Evolutionary conservation across 2,113 vertebrate species (phyloP).

Genomic region (Xerus inauris): DNA sequence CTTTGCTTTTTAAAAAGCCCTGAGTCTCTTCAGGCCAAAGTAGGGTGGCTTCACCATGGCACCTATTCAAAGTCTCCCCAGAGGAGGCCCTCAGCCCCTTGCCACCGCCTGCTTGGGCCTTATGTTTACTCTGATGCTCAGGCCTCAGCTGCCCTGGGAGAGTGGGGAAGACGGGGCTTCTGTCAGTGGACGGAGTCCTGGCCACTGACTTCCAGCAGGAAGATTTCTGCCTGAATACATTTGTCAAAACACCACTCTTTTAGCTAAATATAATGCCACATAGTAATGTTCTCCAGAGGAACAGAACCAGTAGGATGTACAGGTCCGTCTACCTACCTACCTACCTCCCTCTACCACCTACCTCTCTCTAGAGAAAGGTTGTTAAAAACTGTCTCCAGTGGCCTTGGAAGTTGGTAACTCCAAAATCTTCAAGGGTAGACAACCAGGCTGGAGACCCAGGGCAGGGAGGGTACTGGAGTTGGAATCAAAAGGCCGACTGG

Average conservation of each 20-base stretch:
- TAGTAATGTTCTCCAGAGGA: neutral
- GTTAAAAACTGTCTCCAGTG: neutral
- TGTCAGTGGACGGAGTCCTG: neutral
- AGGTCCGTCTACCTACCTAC: neutral
- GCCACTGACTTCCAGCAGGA: neutral
- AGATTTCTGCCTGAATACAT: rapidly evolving
- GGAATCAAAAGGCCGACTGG: rapidly evolving
- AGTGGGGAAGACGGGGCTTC: rapidly evolving
- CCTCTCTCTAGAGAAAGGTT: neutral
- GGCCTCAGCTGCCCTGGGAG: neutral
- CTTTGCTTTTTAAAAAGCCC: neutral
- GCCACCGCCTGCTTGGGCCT: rapidly evolving
- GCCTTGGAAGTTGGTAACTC: neutral
- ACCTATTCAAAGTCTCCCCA: neutral
- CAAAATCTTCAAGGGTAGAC: neutral
- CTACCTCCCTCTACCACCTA: no score
- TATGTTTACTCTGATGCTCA: neutral
- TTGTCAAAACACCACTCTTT: neutral
- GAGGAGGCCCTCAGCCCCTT: no score
- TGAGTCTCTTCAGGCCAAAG: neutral
- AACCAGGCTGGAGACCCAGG: neutral
- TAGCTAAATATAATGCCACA: neutral
- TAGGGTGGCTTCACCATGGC: neutral
- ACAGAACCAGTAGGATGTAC: neutral
- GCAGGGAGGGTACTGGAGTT: rapidly evolving